A percentile compares a stretch with the other conserved stretches of the same genome.
These are phyloP conservation scores for Rhodophaea formosa DNA, from an alignment of 2,888 invertebrate genomes.

Conservation along the genomic window DNA sequence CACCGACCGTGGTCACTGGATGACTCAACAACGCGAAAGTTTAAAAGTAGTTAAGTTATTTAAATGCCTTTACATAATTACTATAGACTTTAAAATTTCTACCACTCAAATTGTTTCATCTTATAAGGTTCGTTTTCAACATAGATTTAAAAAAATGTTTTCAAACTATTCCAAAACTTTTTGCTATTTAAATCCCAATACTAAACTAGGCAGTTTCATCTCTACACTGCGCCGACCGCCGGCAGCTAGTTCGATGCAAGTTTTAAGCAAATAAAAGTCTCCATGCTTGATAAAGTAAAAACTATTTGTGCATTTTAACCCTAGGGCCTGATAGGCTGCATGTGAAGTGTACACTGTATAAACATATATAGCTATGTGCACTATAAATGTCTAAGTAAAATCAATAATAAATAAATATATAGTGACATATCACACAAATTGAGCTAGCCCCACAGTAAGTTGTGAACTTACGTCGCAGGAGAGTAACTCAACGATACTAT, in stretches of 20 bases:
- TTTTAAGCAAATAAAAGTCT: slow-evolving; percentile 13
- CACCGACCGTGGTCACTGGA: too few relatives aligned
- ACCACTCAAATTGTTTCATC: background rate
- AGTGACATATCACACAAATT: too few relatives aligned
- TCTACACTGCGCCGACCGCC: slow-evolving; percentile 6
- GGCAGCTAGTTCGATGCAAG: background rate
- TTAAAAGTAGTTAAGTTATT: too few relatives aligned
- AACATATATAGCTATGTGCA: background rate
- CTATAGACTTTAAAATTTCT: too few relatives aligned
- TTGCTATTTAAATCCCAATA: background rate
- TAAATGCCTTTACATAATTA: too few relatives aligned
- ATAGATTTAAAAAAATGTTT: too few relatives aligned
- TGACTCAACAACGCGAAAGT: too few relatives aligned
- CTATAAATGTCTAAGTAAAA: background rate
- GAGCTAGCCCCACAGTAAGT: too few relatives aligned
- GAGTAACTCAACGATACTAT: too few relatives aligned
- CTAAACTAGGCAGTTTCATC: slow-evolving; percentile 11
- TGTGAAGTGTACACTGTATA: background rate
- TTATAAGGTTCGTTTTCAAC: background rate
- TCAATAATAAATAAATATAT: too few relatives aligned
- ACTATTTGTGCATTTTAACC: slow-evolving; percentile 9
- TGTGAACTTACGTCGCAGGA: too few relatives aligned
- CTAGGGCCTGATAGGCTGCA: background rate
- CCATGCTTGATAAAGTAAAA: slow-evolving; percentile 9
- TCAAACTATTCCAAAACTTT: background rate